phyloP scores from a whole-genome alignment of 2,113 vertebrate genomes.

The Melanotaenia duboulayi region DNA sequence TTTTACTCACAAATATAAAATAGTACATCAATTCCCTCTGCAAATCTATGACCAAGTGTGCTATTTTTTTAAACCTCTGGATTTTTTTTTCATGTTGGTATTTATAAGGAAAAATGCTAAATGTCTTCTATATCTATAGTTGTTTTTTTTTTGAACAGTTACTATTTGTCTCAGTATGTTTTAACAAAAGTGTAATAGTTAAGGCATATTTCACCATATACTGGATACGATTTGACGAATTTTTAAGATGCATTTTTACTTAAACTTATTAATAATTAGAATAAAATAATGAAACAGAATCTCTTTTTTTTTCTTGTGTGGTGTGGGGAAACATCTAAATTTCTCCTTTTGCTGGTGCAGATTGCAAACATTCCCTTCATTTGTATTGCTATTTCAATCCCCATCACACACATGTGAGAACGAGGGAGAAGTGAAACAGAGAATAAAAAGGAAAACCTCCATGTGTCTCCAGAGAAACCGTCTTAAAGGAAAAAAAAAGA shows the following conservation, averaged over 20 bases:
- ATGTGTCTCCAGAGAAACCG: constrained; percentile 33
- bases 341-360: constrained; percentile 4
- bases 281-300: no score
- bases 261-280: no score
- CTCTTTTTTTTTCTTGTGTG: background rate
- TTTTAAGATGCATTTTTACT: no score
- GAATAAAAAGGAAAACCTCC: constrained; percentile 35
- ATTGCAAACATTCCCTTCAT: constrained; percentile 54
- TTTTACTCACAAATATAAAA: background rate
- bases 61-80: background rate
- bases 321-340: constrained; percentile 3
- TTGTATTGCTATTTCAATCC: constrained; percentile 32
- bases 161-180: background rate
- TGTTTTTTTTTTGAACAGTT: no score
- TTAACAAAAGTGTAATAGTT: no score
- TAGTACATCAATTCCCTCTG: no score
- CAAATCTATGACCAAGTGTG: background rate
- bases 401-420: constrained; percentile 17
- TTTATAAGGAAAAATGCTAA: no score
- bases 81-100: no score
- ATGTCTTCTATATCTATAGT: no score
- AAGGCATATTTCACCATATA: no score
- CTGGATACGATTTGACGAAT: no score
- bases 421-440: background rate
- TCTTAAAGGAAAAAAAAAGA: constrained; percentile 52